A percentile compares a stretch with the other conserved stretches of the same genome.
These are phyloP conservation scores for Lymantria dispar DNA, from an alignment of 2,888 invertebrate genomes.

Conservation along the genomic window DNA sequence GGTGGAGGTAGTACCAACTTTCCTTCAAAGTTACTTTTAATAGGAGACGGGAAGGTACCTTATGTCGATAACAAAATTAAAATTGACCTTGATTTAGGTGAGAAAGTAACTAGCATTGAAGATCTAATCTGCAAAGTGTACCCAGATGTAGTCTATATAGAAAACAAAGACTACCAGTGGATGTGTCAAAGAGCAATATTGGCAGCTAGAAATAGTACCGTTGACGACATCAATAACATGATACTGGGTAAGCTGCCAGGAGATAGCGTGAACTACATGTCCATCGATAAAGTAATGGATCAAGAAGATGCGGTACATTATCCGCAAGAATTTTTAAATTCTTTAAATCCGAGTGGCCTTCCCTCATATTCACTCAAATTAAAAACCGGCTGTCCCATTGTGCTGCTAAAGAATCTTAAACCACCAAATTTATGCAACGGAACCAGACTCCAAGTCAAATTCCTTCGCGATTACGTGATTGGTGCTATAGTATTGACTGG, in stretches of 20 bases:
- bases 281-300: conserved; percentile 28
- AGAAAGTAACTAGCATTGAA: conserved; percentile 18
- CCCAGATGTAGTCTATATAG: conserved; percentile 22
- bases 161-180: conserved; percentile 12
- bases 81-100: conserved; percentile 22
- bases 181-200: conserved; percentile 27
- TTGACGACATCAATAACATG: conserved; percentile 19
- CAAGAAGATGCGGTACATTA: conserved; percentile 25
- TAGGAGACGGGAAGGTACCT: conserved; percentile 14
- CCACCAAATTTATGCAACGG: conserved; percentile 9
- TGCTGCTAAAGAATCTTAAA: conserved; percentile 20
- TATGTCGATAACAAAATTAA: conserved; percentile 20
- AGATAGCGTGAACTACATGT: conserved; percentile 17
- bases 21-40: conserved; percentile 27
- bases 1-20: conserved; percentile 23
- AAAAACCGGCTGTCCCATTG: conserved; percentile 17
- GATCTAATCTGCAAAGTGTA: conserved; percentile 18
- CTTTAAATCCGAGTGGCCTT: conserved; percentile 24
- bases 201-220: conserved; percentile 26
- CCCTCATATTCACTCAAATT: conserved; percentile 22
- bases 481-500: conserved; percentile 19
- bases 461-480: conserved; percentile 15
- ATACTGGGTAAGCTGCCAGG: conserved; percentile 26
- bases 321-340: conserved; percentile 36
- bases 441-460: conserved; percentile 9